Evolutionary conservation across 2,113 vertebrate genomes (phyloP), one percentile per base, ranked within the genome.

Genomic region (Mastomys coucha): DNA sequence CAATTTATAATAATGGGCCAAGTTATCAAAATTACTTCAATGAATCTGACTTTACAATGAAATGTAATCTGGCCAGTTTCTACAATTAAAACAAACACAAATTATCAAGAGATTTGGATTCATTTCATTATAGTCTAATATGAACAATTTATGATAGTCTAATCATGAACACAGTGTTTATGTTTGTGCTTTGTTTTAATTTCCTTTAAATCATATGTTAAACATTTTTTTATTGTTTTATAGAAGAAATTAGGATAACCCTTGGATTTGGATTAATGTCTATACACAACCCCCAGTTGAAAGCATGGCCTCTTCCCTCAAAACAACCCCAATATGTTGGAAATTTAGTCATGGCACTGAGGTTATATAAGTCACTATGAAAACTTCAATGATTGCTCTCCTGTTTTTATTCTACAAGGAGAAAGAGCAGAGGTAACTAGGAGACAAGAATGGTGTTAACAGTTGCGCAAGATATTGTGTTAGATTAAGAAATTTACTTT

Each of bases 401-500:
- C 56, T 76, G 88, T 91, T 81, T 53, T 6, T 28, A 13, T 16
- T 63, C 22, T 42, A 36, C 33, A 36, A 86, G 51, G 67, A 19
- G 13, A 78, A 36, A 75, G 31, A 39, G 33, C 82, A 24, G 73
- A 88, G 88, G 86, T 63, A 28, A 22, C 22, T 88, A 91, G 72
- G 16, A 97, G 93, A 96, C 53, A 69, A 95, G 24, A 53, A 1
- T 22, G 42, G 3, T 12, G 26, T 5, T 10, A 5, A 92, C 2
- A 87, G 51, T 31, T 96, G 58, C 45, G 7, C 86, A 96, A 85
- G 67, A 45, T 0, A 42, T 69, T 76, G 42, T 28, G 82, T 39
- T 86, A 20, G 1, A 77, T 92, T 89, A 75, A 51, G 88, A 10
- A 33, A 87, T 95, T 92, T 92, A 89, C 19, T 94, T 91, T 88